Base-by-base conservation (phyloP, 2,797 vertebrate genomes). In the Ciconia nigra region DNA sequence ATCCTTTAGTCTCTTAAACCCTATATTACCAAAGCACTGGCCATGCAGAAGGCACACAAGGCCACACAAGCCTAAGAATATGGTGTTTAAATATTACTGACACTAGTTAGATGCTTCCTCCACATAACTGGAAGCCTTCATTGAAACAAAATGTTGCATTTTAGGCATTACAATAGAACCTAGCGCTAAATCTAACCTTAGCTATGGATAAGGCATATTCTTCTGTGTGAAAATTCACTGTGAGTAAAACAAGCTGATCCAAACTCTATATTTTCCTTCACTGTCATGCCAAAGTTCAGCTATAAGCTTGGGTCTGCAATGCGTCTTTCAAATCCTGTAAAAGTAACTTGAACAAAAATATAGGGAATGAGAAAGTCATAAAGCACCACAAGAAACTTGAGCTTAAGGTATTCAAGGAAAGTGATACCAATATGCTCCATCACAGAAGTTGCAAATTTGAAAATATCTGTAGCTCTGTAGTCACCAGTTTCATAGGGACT, bases 1-100 rank as follows among this genome's bases (percentile, higher is more conserved):
- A 82, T 74, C 58, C 42, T 58, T 93, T 8, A 9, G 85, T 82
- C 93, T 94, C 93, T 79, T 90, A 94, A 97, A 95, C 73, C 37
- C 65, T 81, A 4, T 74, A 61, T 88, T 88, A 91, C 72, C 46
- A 58, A 76, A 78, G 42, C 33, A 78, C 72, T 83, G 83, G 80
- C 66, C 59, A 16, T 5, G 35, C 29, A 88, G 67, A 88, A 93
- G 80, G 76, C 49, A 82, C 21, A 82, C 37, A 18, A 92, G 88
- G 73, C 58, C 66, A 79, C 39, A 72, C 21, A 65, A 57, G 61
- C 14, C 57, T 54, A 25, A 65, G 72, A 86, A 21, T 13, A 66
- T 39, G 31, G 46, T 21, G 17, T 83, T 72, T 92, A 87, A 93
- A 76, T 65, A 84, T 37, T 37, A 37, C 49, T 57, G 41, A 81